Evolutionary conservation across 2,113 vertebrate genomes (phyloP), one percentile per base, ranked within the genome.

Genomic region (Etheostoma cragini): DNA sequence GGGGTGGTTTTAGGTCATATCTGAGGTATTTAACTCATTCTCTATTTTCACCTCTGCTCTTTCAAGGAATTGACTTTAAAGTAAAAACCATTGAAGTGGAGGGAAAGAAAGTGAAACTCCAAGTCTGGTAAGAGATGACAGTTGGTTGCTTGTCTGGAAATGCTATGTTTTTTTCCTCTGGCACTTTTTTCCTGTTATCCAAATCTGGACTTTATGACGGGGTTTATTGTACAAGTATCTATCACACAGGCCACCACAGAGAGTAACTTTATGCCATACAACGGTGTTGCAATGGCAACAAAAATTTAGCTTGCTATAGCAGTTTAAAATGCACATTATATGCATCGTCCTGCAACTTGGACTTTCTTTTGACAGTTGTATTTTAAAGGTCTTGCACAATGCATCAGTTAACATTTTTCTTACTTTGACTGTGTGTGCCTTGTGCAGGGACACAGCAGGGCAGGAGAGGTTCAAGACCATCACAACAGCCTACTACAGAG

Each of bases 381-480:
- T 61, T 35, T 69, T 30, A 19, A 52, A 68, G 17, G 45, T 21
- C 0, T 42, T 45, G 17, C 19, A 17, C 12, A 3, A 46, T 42
- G 50, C 38, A 54, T 57, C 42, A 46, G 30, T 33, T 19, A 61
- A 49, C 26, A 2, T 67, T 67, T 35, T 60, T 70, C 22, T 79
- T 4, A 64, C 45, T 54, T 22, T 54, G 67, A 62, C 14, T 83
- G 45, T 78, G 62, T 71, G 26, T 80, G 67, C 11, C 81, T 68
- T 74, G 26, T 81, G 58, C 65, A 98, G 98, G 98, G 98, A 99
- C 91, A 98, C 98, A 0, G 98, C 98, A 0, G 98, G 98, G 26
- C 98, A 99, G 80, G 98, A 98, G 73, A 94, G 98, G 67, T 99
- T 99, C 93, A 99, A 99, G 94, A 98, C 97, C 57, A 98, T 99